Conservation (phyloP, 2,888 invertebrate species). For the Idaea aversata region DNA sequence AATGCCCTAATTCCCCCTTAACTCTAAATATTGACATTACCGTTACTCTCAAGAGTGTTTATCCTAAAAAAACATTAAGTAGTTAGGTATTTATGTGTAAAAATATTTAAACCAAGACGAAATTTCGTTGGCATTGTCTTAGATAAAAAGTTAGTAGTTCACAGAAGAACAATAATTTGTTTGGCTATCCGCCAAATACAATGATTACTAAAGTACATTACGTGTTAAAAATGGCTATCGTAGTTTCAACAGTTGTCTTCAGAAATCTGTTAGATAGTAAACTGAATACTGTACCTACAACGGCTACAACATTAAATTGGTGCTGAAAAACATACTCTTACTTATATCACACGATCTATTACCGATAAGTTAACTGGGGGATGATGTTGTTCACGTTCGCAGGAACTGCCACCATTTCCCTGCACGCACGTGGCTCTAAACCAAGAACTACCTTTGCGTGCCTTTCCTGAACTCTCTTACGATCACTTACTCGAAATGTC, state of each 20-base stretch:
- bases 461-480: too few species aligned
- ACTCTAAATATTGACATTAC: neutral
- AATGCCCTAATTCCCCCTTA: neutral
- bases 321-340: too few species aligned
- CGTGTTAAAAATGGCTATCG: neutral
- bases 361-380: too few species aligned
- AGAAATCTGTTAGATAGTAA: neutral
- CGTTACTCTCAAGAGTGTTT: neutral
- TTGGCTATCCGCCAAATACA: neutral
- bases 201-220: slow-evolving; percentile 3
- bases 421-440: too few species aligned
- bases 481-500: too few species aligned
- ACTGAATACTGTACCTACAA: too few species aligned
- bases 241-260: neutral
- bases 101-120: neutral
- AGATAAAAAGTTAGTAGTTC: slow-evolving; percentile 1
- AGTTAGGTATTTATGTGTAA: neutral
- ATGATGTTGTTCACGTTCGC: too few species aligned
- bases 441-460: too few species aligned
- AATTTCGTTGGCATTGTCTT: neutral
- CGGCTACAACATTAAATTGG: too few species aligned
- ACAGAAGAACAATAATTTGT: slow-evolving; percentile 1
- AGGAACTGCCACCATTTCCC: too few species aligned
- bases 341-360: too few species aligned
- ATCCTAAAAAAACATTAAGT: neutral